phyloP scores from a whole-genome alignment of 2,888 invertebrate species.

The Patella caerulea region DNA sequence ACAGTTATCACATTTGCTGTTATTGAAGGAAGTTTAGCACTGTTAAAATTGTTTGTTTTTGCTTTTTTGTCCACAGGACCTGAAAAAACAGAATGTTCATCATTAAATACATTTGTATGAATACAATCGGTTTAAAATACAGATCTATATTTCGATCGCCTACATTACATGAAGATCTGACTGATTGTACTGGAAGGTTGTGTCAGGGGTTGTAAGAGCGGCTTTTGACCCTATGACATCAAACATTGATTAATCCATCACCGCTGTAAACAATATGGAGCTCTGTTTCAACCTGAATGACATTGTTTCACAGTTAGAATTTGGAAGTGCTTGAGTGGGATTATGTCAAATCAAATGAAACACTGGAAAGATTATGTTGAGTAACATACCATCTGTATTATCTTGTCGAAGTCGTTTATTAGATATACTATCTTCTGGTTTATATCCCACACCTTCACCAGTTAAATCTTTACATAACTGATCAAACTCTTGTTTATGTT shows the following conservation, averaged over 20 bases:
- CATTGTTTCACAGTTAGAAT: no score
- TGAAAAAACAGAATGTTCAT: background rate
- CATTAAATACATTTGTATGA: background rate
- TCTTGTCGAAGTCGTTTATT: constrained; percentile 42
- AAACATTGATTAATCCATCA: no score
- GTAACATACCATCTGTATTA: constrained; percentile 13
- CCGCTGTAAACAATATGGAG: no score
- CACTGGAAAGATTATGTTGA: no score
- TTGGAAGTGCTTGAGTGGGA: no score
- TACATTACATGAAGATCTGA: no score
- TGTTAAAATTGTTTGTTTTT: constrained; percentile 20
- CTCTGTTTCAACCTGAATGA: no score
- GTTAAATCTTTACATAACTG: constrained; percentile 56
- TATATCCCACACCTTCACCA: constrained; percentile 59
- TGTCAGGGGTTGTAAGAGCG: no score
- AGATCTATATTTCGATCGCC: background rate
- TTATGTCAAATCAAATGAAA: no score
- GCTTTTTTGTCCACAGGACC: constrained; percentile 8
- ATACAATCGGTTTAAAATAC: no score
- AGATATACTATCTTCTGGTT: constrained; percentile 49
- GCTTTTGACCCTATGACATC: no score
- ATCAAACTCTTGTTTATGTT: constrained; percentile 61
- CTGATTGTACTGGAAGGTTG: no score
- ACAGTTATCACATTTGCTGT: background rate
- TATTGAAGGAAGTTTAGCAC: constrained; percentile 13